phyloP scores from a whole-genome alignment of 2,113 vertebrate genomes.

The Polyodon spathula region DNA sequence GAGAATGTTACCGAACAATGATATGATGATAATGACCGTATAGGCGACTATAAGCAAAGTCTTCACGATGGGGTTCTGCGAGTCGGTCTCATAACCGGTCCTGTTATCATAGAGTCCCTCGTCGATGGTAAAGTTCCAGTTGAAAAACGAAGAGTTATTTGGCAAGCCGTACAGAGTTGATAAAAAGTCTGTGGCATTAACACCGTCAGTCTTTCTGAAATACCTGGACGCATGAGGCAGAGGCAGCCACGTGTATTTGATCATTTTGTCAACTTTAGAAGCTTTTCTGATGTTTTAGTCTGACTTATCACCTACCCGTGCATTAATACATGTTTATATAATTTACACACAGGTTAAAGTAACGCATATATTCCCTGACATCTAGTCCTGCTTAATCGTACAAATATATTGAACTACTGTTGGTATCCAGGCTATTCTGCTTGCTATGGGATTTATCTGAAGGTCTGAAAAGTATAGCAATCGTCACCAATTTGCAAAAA shows the following conservation, averaged over 20 bases:
- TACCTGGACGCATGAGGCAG: constrained; percentile 34
- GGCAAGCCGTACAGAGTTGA: constrained; percentile 30
- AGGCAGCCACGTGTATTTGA: constrained; percentile 33
- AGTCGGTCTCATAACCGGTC: constrained; percentile 38
- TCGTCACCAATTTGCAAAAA: too few species aligned
- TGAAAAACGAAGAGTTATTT: constrained; percentile 42
- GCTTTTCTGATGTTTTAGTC: not conserved
- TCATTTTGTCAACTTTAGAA: constrained; percentile 23
- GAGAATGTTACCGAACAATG: constrained; percentile 56
- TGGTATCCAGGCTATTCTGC: too few species aligned
- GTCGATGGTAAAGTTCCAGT: constrained; percentile 41
- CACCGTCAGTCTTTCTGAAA: constrained; percentile 22
- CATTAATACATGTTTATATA: not conserved
- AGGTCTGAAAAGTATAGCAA: too few species aligned
- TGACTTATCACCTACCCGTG: not conserved
- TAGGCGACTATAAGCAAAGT: constrained; percentile 53
- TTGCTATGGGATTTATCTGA: too few species aligned
- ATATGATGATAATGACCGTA: constrained; percentile 60
- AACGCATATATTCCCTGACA: too few species aligned
- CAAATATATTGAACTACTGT: too few species aligned
- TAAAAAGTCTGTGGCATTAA: constrained; percentile 28
- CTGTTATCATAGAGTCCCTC: constrained; percentile 39
- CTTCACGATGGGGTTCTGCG: constrained; percentile 43
- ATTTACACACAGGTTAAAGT: not conserved
- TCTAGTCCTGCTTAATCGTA: too few species aligned